Percentiles rank a stretch among this genome's conserved stretches.
Conservation (phyloP, 1,140 invertebrate genomes). For the Probaryconus sp. region DNA sequence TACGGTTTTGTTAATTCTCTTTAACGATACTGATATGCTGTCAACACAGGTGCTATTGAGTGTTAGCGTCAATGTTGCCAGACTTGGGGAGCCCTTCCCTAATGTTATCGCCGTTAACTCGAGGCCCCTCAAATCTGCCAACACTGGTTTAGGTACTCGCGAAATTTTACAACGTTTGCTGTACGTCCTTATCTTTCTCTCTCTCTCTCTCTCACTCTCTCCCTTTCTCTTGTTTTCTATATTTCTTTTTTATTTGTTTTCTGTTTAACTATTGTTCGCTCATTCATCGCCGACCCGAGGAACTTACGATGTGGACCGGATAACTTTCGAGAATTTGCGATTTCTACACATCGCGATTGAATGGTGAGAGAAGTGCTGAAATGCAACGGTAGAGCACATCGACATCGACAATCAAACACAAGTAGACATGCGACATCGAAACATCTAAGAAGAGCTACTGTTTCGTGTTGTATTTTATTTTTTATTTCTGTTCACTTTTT, state of each 20-base stretch:
- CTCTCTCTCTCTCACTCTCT: slow-evolving; percentile 16
- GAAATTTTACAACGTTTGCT: neutral
- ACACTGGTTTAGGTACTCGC: slow-evolving; percentile 38
- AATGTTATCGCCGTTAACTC: no score
- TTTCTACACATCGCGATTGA: slow-evolving; percentile 53
- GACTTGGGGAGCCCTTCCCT: neutral
- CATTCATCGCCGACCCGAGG: slow-evolving; percentile 50
- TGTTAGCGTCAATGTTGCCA: slow-evolving; percentile 12
- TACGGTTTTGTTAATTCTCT: slow-evolving; percentile 39
- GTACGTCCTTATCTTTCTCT: slow-evolving; percentile 33
- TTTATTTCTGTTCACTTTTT: slow-evolving; percentile 34
- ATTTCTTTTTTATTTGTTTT: no score
- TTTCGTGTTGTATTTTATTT: slow-evolving; percentile 49
- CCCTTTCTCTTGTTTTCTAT: slow-evolving; percentile 17
- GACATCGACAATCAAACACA: slow-evolving; percentile 61
- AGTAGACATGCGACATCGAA: slow-evolving; percentile 69
- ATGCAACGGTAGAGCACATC: slow-evolving; percentile 62
- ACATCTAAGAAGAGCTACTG: slow-evolving; percentile 63
- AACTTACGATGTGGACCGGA: slow-evolving; percentile 62
- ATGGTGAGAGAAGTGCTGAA: slow-evolving; percentile 59
- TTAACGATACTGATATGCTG: slow-evolving; percentile 56
- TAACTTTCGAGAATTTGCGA: slow-evolving; percentile 70
- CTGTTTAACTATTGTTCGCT: no score
- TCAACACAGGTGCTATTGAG: slow-evolving; percentile 52
- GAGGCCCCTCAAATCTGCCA: neutral